Evolutionary conservation across 2,113 vertebrate species (phyloP).

Genomic region (Callionymus lyra): DNA sequence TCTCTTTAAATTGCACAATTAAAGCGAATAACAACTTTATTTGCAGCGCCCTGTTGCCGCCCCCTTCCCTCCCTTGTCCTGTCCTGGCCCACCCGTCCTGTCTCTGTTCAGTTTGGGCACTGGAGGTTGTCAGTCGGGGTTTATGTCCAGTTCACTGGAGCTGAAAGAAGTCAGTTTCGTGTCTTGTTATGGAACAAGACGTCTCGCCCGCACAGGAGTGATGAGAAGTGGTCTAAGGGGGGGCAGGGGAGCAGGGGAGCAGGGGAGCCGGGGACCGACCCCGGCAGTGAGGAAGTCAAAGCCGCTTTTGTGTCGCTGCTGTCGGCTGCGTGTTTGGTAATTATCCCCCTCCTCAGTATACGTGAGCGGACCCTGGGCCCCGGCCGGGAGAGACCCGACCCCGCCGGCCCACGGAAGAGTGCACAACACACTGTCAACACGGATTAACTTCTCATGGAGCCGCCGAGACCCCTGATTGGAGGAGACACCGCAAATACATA

Average conservation of each 20-base stretch:
- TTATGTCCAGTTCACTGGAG: constrained; percentile 74
- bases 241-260: constrained; percentile 41
- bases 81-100: constrained; percentile 50
- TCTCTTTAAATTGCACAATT: constrained; percentile 10
- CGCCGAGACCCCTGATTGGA: constrained; percentile 34
- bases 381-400: constrained; percentile 48
- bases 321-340: constrained; percentile 67
- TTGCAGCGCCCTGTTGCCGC: constrained; percentile 34
- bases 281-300: constrained; percentile 74
- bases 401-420: constrained; percentile 40
- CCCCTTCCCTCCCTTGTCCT: constrained; percentile 44
- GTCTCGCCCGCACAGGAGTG: constrained; percentile 61
- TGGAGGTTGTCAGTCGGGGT: constrained; percentile 70
- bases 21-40: constrained; percentile 60
- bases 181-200: constrained; percentile 75
- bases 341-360: constrained; percentile 53
- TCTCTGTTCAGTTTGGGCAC: constrained; percentile 59
- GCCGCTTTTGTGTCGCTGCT: constrained; percentile 67
- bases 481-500: constrained; percentile 23
- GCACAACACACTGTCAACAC: constrained; percentile 56
- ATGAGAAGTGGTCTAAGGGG: constrained; percentile 53
- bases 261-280: constrained; percentile 47
- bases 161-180: constrained; percentile 78
- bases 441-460: constrained; percentile 56
- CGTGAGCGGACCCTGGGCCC: constrained; percentile 48